phyloP scores from a whole-genome alignment of 2,888 invertebrate species.

The Latheticus oryzae region DNA sequence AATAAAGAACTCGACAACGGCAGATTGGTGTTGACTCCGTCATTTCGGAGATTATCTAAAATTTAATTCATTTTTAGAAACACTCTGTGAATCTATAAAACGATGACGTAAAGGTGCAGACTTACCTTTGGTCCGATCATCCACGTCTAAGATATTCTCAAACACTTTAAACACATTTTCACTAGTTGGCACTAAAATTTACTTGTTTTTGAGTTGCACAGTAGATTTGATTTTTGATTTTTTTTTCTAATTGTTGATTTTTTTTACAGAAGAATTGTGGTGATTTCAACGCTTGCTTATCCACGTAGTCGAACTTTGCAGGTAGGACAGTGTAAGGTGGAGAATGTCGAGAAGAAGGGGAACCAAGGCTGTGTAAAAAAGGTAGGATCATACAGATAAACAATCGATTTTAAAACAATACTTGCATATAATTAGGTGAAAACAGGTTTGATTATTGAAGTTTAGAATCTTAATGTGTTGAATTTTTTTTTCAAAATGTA shows the following conservation, averaged over 20 bases:
- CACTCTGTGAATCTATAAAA: not conserved
- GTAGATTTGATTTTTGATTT: conserved; percentile 2
- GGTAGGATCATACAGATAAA: no score
- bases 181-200: not conserved
- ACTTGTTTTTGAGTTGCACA: conserved; percentile 7
- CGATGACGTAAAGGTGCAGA: not conserved
- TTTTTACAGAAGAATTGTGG: conserved; percentile 5
- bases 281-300: conserved; percentile 37
- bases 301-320: conserved; percentile 35
- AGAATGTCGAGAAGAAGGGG: conserved; percentile 21
- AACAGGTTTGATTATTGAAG: no score
- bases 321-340: conserved; percentile 30
- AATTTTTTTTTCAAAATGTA: no score
- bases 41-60: conserved; percentile 59
- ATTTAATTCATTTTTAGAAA: not conserved
- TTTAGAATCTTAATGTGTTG: no score
- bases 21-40: conserved; percentile 93
- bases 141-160: conserved; percentile 37
- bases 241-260: conserved; percentile 3
- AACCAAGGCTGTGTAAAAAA: conserved; percentile 17
- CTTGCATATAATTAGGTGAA: no score
- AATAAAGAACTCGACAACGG: conserved; percentile 94
- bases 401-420: no score
- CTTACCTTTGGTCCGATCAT: conserved; percentile 34
- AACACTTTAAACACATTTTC: conserved; percentile 7